phyloP scores from a whole-genome alignment of 2,888 invertebrate species.

The Dryobota labecula region DNA sequence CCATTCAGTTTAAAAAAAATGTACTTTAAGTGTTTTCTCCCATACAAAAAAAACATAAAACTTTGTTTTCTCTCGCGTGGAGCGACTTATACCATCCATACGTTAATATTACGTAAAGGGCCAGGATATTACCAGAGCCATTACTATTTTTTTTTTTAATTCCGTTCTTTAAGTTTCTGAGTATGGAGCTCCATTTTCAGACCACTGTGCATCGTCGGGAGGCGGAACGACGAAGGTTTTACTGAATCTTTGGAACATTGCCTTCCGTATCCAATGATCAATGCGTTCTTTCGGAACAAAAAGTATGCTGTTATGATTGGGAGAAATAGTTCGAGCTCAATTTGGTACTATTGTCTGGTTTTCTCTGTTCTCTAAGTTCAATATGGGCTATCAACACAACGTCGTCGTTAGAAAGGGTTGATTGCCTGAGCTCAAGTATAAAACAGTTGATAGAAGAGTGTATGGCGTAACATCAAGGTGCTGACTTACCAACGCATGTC shows the following conservation, averaged over 20 bases:
- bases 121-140: too few relatives aligned
- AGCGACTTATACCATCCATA: too few relatives aligned
- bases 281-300: slow-evolving; percentile 11
- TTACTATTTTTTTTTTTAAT: too few relatives aligned
- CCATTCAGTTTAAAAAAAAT: too few relatives aligned
- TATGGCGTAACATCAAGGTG: background rate
- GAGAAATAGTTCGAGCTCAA: background rate
- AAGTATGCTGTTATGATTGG: slow-evolving; percentile 8
- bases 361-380: background rate
- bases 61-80: too few relatives aligned
- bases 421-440: background rate
- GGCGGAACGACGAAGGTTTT: slow-evolving; percentile 29
- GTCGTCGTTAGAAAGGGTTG: background rate
- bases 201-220: too few relatives aligned
- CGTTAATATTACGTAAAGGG: too few relatives aligned
- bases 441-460: background rate
- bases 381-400: background rate
- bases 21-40: too few relatives aligned
- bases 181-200: too few relatives aligned
- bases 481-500: slow-evolving; percentile 93
- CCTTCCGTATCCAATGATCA: slow-evolving; percentile 23
- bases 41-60: too few relatives aligned
- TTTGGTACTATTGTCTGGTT: slow-evolving; percentile 1
- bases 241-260: slow-evolving; percentile 28
- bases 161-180: too few relatives aligned